These are phyloP conservation scores for Rynchops niger DNA, from an alignment of 2,113 vertebrate species.

Conservation along the genomic window DNA sequence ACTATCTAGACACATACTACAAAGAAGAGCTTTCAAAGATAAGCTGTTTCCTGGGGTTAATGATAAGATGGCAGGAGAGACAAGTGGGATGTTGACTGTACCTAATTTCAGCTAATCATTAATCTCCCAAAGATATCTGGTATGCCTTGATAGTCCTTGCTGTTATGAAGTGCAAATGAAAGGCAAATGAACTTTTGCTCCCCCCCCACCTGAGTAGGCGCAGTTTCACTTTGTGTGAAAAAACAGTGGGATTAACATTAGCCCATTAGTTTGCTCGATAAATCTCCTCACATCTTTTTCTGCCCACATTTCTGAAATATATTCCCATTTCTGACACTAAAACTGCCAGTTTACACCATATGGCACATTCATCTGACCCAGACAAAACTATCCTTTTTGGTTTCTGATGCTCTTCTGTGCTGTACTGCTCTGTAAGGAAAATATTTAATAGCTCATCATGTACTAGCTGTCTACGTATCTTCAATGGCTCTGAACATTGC, in stretches of 20 bases:
- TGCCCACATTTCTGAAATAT: neutral
- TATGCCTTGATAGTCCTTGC: neutral
- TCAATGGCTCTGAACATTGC: neutral
- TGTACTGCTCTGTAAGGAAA: neutral
- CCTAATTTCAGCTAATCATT: constrained; percentile 56
- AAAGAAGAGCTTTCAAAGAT: constrained; percentile 45
- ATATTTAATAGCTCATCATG: neutral
- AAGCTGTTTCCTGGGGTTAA: constrained; percentile 45
- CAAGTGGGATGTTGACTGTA: constrained; percentile 50
- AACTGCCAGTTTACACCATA: neutral
- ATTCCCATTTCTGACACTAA: neutral
- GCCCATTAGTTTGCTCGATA: neutral
- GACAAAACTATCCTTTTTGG: neutral
- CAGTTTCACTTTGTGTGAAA: neutral
- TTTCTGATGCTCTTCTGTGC: neutral
- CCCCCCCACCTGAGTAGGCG: neutral
- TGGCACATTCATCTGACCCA: neutral
- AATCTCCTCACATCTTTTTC: neutral
- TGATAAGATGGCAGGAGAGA: constrained; percentile 43
- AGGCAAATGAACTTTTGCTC: constrained; percentile 31
- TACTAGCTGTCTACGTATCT: neutral
- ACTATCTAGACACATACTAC: constrained; percentile 25
- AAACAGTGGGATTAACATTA: neutral
- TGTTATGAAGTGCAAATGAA: constrained; percentile 55
- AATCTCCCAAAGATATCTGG: constrained; percentile 43